A percentile compares a stretch with the other conserved stretches of the same genome.
Conservation (phyloP, 2,888 invertebrate species). For the Dichetophora obliterata region DNA sequence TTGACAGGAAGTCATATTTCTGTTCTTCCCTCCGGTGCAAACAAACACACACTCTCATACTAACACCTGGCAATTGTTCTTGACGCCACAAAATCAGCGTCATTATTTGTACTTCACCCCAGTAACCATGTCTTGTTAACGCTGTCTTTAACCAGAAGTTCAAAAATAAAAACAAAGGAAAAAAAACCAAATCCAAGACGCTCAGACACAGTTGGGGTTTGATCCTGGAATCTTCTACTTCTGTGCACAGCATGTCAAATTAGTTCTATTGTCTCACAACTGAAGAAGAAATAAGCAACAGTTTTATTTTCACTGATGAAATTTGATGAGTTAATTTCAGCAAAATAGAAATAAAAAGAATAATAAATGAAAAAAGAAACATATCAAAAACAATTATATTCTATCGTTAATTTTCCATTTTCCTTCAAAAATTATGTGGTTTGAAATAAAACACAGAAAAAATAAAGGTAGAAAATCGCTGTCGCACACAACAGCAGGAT, state of each 20-base stretch:
- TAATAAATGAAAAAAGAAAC: no score
- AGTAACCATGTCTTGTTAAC: background rate
- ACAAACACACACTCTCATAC: background rate
- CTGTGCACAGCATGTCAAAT: constrained; percentile 29
- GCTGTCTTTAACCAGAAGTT: background rate
- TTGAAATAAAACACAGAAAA: background rate
- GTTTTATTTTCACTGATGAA: background rate
- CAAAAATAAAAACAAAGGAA: no score
- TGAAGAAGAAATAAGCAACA: background rate
- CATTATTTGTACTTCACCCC: background rate
- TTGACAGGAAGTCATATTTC: constrained; percentile 4
- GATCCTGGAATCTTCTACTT: background rate
- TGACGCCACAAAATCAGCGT: constrained; percentile 10
- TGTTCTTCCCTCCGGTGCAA: no score
- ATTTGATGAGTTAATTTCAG: constrained; percentile 7
- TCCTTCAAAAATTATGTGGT: constrained; percentile 8
- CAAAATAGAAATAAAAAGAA: background rate
- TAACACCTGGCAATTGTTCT: background rate
- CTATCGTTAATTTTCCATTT: background rate
- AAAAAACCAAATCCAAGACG: background rate
- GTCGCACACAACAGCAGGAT: constrained; percentile 24
- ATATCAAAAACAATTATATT: no score
- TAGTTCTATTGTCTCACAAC: constrained; percentile 26
- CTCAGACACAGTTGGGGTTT: background rate
- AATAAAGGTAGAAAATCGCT: background rate